A percentile compares a stretch with the other conserved stretches of the same genome.
phyloP scores from a whole-genome alignment of 2,888 invertebrate genomes.

The Lasiommata megera region DNA sequence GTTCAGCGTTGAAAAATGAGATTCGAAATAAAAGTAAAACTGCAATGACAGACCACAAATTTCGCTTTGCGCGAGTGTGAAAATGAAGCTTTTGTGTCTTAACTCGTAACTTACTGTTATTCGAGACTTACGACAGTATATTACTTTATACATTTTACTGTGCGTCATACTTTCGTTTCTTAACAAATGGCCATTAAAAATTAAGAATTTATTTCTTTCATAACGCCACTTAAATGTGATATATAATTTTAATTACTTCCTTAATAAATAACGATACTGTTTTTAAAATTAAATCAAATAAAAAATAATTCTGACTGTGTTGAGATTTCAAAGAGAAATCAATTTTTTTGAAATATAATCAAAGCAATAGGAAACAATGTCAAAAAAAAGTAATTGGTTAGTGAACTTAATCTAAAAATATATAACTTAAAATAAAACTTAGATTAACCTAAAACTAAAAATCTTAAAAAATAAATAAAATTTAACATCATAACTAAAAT shows the following conservation, averaged over 20 bases:
- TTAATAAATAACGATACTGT: slow-evolving; percentile 33
- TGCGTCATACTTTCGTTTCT: slow-evolving; percentile 8
- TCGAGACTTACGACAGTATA: slow-evolving; percentile 5
- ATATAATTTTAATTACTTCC: neutral
- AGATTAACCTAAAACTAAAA: too few species aligned
- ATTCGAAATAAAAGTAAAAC: slow-evolving; percentile 41
- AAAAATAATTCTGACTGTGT: too few species aligned
- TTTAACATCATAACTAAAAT: too few species aligned
- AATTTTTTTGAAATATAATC: too few species aligned
- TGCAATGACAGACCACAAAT: slow-evolving; percentile 47
- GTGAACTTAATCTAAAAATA: too few species aligned
- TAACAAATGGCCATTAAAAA: slow-evolving; percentile 6
- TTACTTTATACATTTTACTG: neutral
- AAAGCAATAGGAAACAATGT: too few species aligned
- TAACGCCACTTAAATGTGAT: neutral
- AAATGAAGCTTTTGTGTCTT: slow-evolving; percentile 46
- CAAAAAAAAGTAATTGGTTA: too few species aligned
- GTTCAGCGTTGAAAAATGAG: slow-evolving; percentile 1
- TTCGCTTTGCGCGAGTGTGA: slow-evolving; percentile 43
- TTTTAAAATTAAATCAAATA: too few species aligned
- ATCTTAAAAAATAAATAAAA: too few species aligned
- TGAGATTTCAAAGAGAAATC: too few species aligned
- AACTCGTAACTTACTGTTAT: slow-evolving; percentile 21
- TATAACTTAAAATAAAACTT: too few species aligned
- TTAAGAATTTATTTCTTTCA: slow-evolving; percentile 8